A percentile compares a stretch with the other conserved stretches of the same genome.
phyloP scores from a whole-genome alignment of 2,113 vertebrate genomes.

The Bostrychus sinensis region DNA sequence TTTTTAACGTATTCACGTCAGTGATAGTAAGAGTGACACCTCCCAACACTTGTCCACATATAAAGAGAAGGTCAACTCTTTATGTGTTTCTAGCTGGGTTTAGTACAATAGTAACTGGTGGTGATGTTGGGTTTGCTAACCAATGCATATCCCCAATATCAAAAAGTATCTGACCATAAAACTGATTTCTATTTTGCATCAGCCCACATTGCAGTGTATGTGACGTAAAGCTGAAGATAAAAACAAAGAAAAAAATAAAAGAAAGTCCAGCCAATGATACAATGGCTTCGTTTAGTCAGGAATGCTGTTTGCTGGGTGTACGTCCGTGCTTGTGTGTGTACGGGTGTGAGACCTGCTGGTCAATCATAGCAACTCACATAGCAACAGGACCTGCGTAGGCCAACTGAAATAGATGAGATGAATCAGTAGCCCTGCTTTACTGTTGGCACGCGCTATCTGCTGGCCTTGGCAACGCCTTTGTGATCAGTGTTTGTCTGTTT shows the following conservation, averaged over 20 bases:
- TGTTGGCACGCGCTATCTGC: slow-evolving; percentile 37
- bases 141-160: not conserved
- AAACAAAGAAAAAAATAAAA: slow-evolving; percentile 19
- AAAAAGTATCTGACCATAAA: no score
- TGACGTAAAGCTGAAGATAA: slow-evolving; percentile 27
- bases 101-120: slow-evolving; percentile 7
- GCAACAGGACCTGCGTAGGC: slow-evolving; percentile 66
- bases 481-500: slow-evolving; percentile 46
- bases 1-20: slow-evolving; percentile 35
- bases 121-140: not conserved
- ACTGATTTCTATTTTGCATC: no score
- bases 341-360: slow-evolving; percentile 42
- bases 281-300: slow-evolving; percentile 36
- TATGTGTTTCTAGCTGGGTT: slow-evolving; percentile 26
- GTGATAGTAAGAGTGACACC: slow-evolving; percentile 39
- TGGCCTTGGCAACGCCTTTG: slow-evolving; percentile 32
- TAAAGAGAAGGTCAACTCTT: slow-evolving; percentile 32
- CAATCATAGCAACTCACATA: slow-evolving; percentile 69
- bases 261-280: slow-evolving; percentile 19
- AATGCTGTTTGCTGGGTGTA: slow-evolving; percentile 23
- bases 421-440: slow-evolving; percentile 51
- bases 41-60: slow-evolving; percentile 41
- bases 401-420: slow-evolving; percentile 56
- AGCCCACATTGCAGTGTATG: slow-evolving; percentile 35
- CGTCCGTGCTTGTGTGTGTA: not conserved